Base-by-base conservation (phyloP, 2,888 invertebrate genomes). In the Yponomeuta plumbellus region DNA sequence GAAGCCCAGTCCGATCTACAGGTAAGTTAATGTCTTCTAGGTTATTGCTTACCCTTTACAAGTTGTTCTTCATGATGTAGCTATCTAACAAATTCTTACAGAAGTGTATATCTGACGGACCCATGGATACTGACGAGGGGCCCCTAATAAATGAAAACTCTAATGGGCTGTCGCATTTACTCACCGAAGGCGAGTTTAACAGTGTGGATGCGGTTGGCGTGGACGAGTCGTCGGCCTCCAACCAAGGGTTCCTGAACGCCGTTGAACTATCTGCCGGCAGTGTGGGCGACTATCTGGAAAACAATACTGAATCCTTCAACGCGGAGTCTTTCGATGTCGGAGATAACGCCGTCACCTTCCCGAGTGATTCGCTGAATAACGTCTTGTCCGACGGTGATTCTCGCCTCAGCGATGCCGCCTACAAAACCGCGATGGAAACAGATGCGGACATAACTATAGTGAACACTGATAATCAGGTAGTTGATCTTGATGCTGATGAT, bases 101-200 rank as follows among this genome's bases (percentile, higher is more conserved):
- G 90, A 90, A 89, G 71, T 85, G 85, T 56, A 65, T 67, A 44
- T 44, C 61, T 6, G 66, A 66, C 23, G 26, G 21, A 3, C 81
- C 80, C 11, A 88, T 91, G 88, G 90, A 91, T 68, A 86, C 86
- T 13, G 90, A 91, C 67, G 90, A 90, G 72, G 88, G 88, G 1
- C 87, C 89, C 17, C 70, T 89, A 66, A 90, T 88, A 64, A 88
- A 90, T 69, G 90, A 90, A 71, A 91, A 89, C 70, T 91, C 90
- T 1, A 90, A 89, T 71, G 90, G 90, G 10, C 73, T 89, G 66
- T 89, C 91, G 11, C 89, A 90, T 77, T 77, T 90, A 71, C 75
- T 90, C 70, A 89, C 88, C 20, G 91, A 89, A 69, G 84, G 88
- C 52, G 90, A 88, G 72, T 89, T 90, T 72, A 88, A 83, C 70